Evolutionary conservation across 2,797 vertebrate species (phyloP).

Genomic region (Leuciscus waleckii): DNA sequence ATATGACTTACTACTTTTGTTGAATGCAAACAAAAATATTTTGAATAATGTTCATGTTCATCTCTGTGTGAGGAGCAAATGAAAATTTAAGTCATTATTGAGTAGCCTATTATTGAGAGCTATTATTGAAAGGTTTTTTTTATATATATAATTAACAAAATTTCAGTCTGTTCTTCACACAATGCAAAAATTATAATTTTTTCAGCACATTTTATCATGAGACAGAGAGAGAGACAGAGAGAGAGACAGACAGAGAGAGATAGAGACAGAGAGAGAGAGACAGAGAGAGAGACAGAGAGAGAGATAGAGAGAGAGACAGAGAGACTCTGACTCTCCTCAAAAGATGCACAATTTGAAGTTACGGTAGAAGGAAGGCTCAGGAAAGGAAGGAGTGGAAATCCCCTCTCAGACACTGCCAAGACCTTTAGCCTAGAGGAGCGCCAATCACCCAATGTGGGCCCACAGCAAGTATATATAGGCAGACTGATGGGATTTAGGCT

Average conservation of each 20-base stretch:
- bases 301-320: no score
- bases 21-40: not conserved
- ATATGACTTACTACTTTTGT: not conserved
- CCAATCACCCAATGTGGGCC: conserved; percentile 64
- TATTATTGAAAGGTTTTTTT: not conserved
- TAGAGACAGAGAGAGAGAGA: fast-evolving
- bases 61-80: not conserved
- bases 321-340: no score
- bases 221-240: no score
- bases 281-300: no score
- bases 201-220: no score
- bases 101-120: no score
- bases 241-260: no score
- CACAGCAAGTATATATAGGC: conserved; percentile 69
- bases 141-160: not conserved
- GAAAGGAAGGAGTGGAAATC: conserved; percentile 60
- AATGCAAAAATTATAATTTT: no score
- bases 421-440: conserved; percentile 62
- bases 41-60: no score
- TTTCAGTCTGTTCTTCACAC: not conserved
- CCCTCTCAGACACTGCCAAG: conserved; percentile 57
- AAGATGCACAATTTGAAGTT: no score
- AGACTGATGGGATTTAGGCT: conserved; percentile 78
- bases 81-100: not conserved
- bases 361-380: not conserved